phyloP scores from a whole-genome alignment of 2,888 invertebrate species.

The Diarsia mendica region DNA sequence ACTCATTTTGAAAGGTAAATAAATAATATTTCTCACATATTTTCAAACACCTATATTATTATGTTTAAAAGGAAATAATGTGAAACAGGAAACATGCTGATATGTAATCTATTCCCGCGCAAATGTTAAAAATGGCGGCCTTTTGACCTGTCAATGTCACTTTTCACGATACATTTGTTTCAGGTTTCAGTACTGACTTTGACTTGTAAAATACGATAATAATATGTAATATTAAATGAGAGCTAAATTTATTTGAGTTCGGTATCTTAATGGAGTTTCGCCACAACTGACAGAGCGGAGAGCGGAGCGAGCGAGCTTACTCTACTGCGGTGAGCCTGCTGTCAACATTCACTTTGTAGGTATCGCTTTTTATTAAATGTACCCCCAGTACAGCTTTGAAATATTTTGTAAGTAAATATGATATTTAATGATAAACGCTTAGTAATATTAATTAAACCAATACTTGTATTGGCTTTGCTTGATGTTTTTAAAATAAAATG shows the following conservation, averaged over 20 bases:
- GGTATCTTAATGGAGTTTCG: slow-evolving; percentile 73
- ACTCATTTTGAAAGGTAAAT: slow-evolving; percentile 8
- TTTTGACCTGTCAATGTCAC: slow-evolving; percentile 5
- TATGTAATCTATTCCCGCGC: slow-evolving; percentile 9
- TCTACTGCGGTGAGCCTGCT: slow-evolving; percentile 55
- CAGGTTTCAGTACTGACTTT: slow-evolving; percentile 24
- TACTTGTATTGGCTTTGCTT: neutral
- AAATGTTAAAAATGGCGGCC: slow-evolving; percentile 16
- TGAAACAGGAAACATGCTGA: neutral
- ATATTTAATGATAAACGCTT: neutral
- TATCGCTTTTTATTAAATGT: slow-evolving; percentile 20
- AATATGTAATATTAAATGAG: slow-evolving; percentile 57
- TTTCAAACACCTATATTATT: slow-evolving; percentile 1
- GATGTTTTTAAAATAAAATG: neutral
- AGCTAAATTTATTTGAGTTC: slow-evolving; percentile 62
- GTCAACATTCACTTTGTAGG: slow-evolving; percentile 53
- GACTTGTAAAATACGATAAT: slow-evolving; percentile 48
- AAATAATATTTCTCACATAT: slow-evolving; percentile 4
- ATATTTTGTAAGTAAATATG: neutral
- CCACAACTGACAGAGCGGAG: slow-evolving; percentile 66
- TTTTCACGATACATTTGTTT: slow-evolving; percentile 9
- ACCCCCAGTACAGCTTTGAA: neutral
- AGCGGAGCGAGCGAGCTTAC: slow-evolving; percentile 53
- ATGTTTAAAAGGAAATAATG: neutral
- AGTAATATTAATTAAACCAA: neutral